These are phyloP conservation scores for Ia io DNA, from an alignment of 2,113 vertebrate species.

Conservation along the genomic window DNA sequence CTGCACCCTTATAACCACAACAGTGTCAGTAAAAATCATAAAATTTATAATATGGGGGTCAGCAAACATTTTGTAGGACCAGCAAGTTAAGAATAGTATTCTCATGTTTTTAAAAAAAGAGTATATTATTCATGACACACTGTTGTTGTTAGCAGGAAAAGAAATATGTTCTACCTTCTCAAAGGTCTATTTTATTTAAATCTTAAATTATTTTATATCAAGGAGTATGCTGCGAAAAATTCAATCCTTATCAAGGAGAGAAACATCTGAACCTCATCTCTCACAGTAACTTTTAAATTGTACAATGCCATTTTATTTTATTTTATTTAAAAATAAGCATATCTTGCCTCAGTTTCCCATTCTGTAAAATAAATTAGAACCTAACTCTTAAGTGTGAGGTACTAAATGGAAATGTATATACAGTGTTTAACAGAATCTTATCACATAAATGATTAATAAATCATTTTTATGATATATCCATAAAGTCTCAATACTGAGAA, in stretches of 20 bases:
- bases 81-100: not conserved
- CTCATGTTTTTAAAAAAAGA: not conserved
- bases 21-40: not conserved
- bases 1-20: not conserved
- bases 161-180: not conserved
- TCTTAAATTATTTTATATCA: not conserved
- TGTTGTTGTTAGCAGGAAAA: not conserved
- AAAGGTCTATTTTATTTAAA: constrained; percentile 26
- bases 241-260: not conserved
- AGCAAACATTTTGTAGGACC: not conserved
- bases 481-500: not conserved
- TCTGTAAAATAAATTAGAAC: not conserved
- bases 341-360: not conserved
- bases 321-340: not conserved
- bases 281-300: not conserved
- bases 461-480: not conserved
- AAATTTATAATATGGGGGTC: not conserved
- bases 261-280: not conserved
- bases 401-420: not conserved
- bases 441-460: not conserved
- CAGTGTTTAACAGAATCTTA: not conserved
- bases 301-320: not conserved
- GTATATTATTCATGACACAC: not conserved
- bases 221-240: not conserved
- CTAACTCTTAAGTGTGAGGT: not conserved